Base-by-base conservation (phyloP, 1,140 invertebrate genomes). In the Aphelenchoides fujianensis region DNA sequence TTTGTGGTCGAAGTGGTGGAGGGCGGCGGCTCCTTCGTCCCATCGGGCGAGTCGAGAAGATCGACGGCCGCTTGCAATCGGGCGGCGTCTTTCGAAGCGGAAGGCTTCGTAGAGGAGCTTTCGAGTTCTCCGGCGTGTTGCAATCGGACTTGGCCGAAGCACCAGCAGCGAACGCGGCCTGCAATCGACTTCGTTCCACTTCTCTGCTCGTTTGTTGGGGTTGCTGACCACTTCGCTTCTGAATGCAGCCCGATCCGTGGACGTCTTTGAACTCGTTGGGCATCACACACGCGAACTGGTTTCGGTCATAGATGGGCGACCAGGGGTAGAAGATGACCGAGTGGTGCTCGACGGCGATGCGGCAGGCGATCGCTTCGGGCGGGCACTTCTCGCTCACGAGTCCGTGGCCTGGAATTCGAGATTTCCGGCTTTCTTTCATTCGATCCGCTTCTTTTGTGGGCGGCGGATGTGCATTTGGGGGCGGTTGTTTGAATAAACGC, bases 231-330 rank as follows among this genome's bases (percentile, higher is more conserved):
- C 61, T 55, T 61, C 62, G 41, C 41, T 77, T 77, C 52, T 68
- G n/a, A 1, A 62, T 5, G 66, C 76, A 78, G 28, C 75, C 75
- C 63, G 74, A 72, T 3, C 35, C 28, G 36, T 71, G 28, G 23
- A 74, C 61, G n/a, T 41, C 53, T 12, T 69, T 70, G 52, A 68
- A 79, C 57, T 79, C 77, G 19, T 73, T 57, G 27, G 71, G 76
- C 1, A 78, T 27, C 12, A 79, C 75, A 59, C 77, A 79, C 30
- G 73, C 77, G 52, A 80, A 78, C 32, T 79, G 78, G 36, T 79
- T 79, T 5, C 77, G 71, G 41, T 79, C 77, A 59, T 78, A 78
- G 2, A 78, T 63, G 2, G 57, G 48, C n/a, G 74, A 80, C 31
- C 74, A 79, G 37, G 77, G 64, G 37, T 79, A 79, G 27, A 73